Evolutionary conservation across 2,113 vertebrate genomes (phyloP), one percentile per base, ranked within the genome.

Genomic region (Notothenia rossii): DNA sequence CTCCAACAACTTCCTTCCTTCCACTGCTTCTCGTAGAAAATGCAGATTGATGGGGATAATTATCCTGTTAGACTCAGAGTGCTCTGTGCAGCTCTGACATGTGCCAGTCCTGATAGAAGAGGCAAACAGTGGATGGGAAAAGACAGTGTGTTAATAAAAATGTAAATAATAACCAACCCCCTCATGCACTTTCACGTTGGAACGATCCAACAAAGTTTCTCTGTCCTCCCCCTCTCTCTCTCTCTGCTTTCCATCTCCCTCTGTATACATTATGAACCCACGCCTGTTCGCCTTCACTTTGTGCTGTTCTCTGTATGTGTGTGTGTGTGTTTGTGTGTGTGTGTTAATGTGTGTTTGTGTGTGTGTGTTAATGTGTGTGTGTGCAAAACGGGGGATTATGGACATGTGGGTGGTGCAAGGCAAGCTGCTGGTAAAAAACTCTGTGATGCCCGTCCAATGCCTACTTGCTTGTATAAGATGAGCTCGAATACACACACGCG

Each of bases 211-310:
- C 75, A 79, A 86, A 88, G 76, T 83, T 83, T 83, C 81, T 79
- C 65, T 74, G 61, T 75, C 86, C 60, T 77, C 77, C 70, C 72
- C 77, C 75, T 77, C 84, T 65, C 69, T 71, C 72, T 72, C 64
- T 75, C 53, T 72, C 80, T 58, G 79, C 75, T 86, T 83, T 88
- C 85, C 64, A 66, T 86, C 84, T 84, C 75, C 67, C 13, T 20
- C 82, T 89, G 87, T 90, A 69, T 88, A 80, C 76, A 81, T 79
- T 83, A 88, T 62, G 70, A 86, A 69, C 70, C 83, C 87, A 86
- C 88, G 83, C 72, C 83, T 80, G 74, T 36, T 71, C 43, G 67
- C 53, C 61, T 68, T 75, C 56, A 60, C 51, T 81, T 46, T 22
- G 53, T 33, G 2, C 78, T 69, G 43, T n/a, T 77, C 25, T 20